Percentiles rank a stretch among this genome's conserved stretches.
These are phyloP conservation scores for Cavia aperea DNA, from an alignment of 2,113 vertebrate species.

Conservation along the genomic window DNA sequence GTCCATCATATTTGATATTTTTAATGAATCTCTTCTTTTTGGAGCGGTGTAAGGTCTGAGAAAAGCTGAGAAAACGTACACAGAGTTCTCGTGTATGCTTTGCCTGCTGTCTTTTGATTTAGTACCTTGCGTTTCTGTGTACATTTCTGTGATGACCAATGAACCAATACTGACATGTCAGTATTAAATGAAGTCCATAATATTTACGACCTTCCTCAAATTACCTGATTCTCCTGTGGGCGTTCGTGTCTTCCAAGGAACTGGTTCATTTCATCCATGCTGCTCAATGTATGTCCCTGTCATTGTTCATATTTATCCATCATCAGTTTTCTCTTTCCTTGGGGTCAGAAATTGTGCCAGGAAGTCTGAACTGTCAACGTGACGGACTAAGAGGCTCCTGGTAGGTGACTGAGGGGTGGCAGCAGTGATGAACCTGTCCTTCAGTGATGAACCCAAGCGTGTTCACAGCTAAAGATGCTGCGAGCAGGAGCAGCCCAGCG, in stretches of 20 bases:
- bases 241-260: not conserved
- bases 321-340: not conserved
- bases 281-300: not conserved
- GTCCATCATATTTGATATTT: not conserved
- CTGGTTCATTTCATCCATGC: not conserved
- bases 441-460: too few relatives aligned
- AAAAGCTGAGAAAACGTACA: not conserved
- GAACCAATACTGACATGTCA: not conserved
- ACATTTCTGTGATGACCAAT: not conserved
- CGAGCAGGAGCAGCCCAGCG: not conserved
- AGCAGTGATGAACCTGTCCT: too few relatives aligned
- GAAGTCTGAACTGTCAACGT: not conserved
- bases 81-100: too few relatives aligned
- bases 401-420: not conserved
- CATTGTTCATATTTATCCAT: not conserved
- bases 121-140: not conserved
- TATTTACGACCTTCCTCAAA: not conserved
- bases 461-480: not conserved
- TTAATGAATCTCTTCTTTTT: not conserved
- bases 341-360: not conserved
- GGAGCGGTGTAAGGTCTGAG: not conserved
- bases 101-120: not conserved
- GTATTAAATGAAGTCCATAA: not conserved
- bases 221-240: not conserved
- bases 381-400: not conserved